Conservation (phyloP, 2,888 invertebrate species). For the Rhagium mordax region DNA sequence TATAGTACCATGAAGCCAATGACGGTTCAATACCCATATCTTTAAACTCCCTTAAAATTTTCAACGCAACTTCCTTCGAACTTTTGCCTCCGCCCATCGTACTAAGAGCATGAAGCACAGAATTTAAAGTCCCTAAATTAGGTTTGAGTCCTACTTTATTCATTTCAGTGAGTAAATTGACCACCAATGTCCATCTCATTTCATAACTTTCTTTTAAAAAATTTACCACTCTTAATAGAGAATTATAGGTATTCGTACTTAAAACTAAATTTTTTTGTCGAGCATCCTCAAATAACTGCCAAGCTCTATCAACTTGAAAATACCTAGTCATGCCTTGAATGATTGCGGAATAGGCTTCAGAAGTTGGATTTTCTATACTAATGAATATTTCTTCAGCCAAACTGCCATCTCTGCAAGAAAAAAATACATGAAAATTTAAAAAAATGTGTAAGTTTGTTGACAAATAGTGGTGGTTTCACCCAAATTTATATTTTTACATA, state of each 20-base stretch:
- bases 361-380: conserved; percentile 78
- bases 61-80: conserved; percentile 70
- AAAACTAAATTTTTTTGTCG: conserved; percentile 76
- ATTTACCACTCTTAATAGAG: conserved; percentile 75
- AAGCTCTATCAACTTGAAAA: conserved; percentile 78
- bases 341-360: conserved; percentile 82
- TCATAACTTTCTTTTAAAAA: conserved; percentile 79
- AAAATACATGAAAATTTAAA: no score
- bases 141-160: conserved; percentile 72
- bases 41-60: conserved; percentile 77
- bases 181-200: conserved; percentile 76
- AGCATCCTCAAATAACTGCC: conserved; percentile 78
- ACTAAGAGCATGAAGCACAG: conserved; percentile 72
- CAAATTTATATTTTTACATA: conserved; percentile 4
- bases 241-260: conserved; percentile 80
- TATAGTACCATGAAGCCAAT: conserved; percentile 82
- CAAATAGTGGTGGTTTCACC: no score
- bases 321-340: conserved; percentile 89
- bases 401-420: conserved; percentile 77
- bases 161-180: conserved; percentile 79
- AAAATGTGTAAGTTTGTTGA: no score
- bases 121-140: conserved; percentile 80
- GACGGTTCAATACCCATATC: conserved; percentile 80
- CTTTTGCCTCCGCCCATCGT: conserved; percentile 68
- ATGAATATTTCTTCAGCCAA: conserved; percentile 84